Evolutionary conservation across 2,113 vertebrate species (phyloP), one percentile per base, ranked within the genome.

Genomic region (Odontophorus gujanensis): DNA sequence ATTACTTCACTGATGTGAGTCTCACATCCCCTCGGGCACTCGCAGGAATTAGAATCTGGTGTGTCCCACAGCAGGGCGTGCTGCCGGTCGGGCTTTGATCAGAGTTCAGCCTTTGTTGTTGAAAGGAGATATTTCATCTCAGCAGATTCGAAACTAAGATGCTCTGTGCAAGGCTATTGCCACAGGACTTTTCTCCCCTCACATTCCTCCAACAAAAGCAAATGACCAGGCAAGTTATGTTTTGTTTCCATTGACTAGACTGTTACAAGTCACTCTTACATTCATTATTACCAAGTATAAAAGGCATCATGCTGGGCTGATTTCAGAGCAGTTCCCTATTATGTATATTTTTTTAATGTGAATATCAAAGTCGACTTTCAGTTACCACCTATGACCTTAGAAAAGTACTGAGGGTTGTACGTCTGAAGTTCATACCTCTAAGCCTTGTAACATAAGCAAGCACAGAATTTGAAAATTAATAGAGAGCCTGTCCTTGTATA

Each of bases 71-170:
- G 88, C 62, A 91, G 93, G 92, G 83, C 0, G 28, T 71, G 84
- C 84, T 96, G 79, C 75, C 79, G 73, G 65, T 92, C 43, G 77
- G 91, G 55, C 93, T 97, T 97, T 97, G 94, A 97, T 97, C 88
- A 68, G 87, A 82, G 57, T 76, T 92, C 93, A 92, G 62, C 57
- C 73, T 95, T 93, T 96, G 93, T 96, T 96, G 96, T 95, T 96
- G 91, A 95, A 94, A 97, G 91, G 86, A 94, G 86, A 58, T 87
- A 88, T 95, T 97, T 96, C 93, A 96, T 92, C 89, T 95, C 76
- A 61, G 59, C 92, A 94, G 77, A 95, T 90, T 84, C 59, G 61
- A 86, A 94, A 92, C 1, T 17, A 81, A 94, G 94, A 93, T 80
- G 67, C 53, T 72, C 78, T 89, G 74, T 74, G 95, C 91, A 82